Base-by-base conservation (phyloP, 1,140 invertebrate species). In the Drosophila sp. region DNA sequence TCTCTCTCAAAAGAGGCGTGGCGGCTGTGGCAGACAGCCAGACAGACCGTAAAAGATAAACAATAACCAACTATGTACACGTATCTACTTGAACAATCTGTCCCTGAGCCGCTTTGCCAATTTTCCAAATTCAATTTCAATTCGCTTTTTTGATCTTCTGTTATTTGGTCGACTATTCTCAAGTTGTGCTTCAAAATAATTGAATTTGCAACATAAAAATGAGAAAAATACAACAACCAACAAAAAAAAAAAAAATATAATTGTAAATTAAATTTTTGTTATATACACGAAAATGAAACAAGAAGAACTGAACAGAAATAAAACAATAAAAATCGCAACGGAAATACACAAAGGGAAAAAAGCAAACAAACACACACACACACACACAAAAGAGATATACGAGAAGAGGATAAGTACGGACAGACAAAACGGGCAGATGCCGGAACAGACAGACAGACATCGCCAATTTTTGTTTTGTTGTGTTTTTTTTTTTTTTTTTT, bases 211-310 rank as follows among this genome's bases (percentile, higher is more conserved):
- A 64, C 64, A 62, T 40, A 67, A 50, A 29, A 40, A 58, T 3
- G 11, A 33, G 17, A 38, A 10, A 38, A 38, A 38, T 35, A 35
- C 33, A 10, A 35, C 17, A 17, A 17, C 17, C 17, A 10, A 35
- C 17, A 7, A 55, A 62, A 55, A 57, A 70, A 69, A 40, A 61
- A 47, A 79, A 79, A 73, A 89, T 86, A 86, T 86, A 83, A 87
- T 86, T 83, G 84, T 83, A 72, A 86, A 89, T 83, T 86, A 87
- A 86, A 86, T 87, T 87, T 17, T 87, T 58, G 80, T 70, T 79
- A 86, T 56, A 72, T 85, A 86, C 79, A 85, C 71, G 69, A 89
- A 75, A 76, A 86, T 68, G 56, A 69, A 85, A 78, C 50, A 72
- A 68, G 58, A 38, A 38, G 62, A 47, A 40, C 70, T 75, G 40